Base-by-base conservation (phyloP, 1,140 invertebrate genomes). In the Antheraea mylitta region DNA sequence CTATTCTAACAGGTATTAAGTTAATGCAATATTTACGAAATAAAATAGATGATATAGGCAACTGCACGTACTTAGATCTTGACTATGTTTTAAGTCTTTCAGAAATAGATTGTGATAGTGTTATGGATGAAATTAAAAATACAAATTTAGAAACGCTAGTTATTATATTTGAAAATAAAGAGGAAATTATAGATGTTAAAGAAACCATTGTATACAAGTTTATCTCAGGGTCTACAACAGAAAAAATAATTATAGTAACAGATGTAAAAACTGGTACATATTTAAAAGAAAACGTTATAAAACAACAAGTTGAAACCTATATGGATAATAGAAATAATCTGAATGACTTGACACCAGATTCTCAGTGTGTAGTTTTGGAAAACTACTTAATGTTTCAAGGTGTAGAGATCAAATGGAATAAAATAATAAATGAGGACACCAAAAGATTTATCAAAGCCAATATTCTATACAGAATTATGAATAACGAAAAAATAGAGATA, bases 311-410 rank as follows among this genome's bases (percentile, higher is more conserved):
- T 18, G 19, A n/a, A 18, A 13, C 8, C 0, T 3, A 22, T 30
- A 36, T 38, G 10, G 58, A 70, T 61, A 13, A 60, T 36, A 48
- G 11, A 30, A 48, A 22, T 22, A 45, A 30, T 37, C 16, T 70
- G 7, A 48, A 22, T 10, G 64, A 70, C 18, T 36, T 70, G 6
- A 66, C 58, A 59, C 16, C n/a, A 19, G 58, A 64, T 66, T 66
- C 64, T 18, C 68, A 61, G 42, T 38, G 19, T 16, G 65, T 48
- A 4, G 9, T 70, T 13, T 53, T 53, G 16, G 45, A 53, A 13
- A n/a, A 16, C 9, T 16, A n/a, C 16, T 19, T 61, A 8, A 18
- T 60, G 11, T 66, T 65, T 22, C 68, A 70, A 70, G 68, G 68
- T 11, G 9, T 22, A 45, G 9, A 66, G 2, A 18, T 70, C 8